Conservation (phyloP, 2,888 invertebrate species). For the Acanthopleura granulata region DNA sequence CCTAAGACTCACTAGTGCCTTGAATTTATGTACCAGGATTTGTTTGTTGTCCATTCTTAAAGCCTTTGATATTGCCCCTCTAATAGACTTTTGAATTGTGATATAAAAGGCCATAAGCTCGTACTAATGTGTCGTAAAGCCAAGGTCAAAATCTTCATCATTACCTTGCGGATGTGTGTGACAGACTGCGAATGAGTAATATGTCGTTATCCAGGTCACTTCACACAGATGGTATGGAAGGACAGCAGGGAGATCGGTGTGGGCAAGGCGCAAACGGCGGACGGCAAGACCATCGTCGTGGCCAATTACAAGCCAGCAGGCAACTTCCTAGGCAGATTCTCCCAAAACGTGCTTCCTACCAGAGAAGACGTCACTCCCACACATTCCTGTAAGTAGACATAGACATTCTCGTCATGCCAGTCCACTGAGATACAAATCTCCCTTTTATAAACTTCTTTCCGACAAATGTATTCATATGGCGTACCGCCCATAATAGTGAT, state of each 20-base stretch:
- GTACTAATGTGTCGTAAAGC: background rate
- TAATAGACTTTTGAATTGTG: background rate
- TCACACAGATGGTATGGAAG: constrained; percentile 86
- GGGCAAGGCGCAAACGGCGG: constrained; percentile 79
- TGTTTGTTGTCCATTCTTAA: too few species aligned
- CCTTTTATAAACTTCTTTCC: too few species aligned
- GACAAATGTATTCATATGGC: too few species aligned
- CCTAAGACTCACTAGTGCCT: too few species aligned
- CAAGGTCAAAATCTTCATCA: background rate
- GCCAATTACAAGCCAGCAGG: constrained; percentile 91
- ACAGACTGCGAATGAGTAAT: background rate
- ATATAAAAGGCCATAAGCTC: too few species aligned
- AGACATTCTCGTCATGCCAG: too few species aligned
- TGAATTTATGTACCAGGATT: too few species aligned
- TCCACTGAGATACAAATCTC: too few species aligned
- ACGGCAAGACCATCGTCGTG: constrained; percentile 82
- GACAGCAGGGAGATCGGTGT: constrained; percentile 81
- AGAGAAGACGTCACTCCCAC: background rate
- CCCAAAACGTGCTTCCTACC: constrained; percentile 75
- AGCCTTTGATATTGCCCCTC: background rate
- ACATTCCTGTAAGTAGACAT: too few species aligned
- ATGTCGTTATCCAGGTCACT: constrained; percentile 75
- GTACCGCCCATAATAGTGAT: too few species aligned
- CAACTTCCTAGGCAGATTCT: constrained; percentile 81
- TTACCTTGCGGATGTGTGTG: background rate